Base-by-base conservation (phyloP, 2,797 vertebrate species). In the Sebastes wilsoni region DNA sequence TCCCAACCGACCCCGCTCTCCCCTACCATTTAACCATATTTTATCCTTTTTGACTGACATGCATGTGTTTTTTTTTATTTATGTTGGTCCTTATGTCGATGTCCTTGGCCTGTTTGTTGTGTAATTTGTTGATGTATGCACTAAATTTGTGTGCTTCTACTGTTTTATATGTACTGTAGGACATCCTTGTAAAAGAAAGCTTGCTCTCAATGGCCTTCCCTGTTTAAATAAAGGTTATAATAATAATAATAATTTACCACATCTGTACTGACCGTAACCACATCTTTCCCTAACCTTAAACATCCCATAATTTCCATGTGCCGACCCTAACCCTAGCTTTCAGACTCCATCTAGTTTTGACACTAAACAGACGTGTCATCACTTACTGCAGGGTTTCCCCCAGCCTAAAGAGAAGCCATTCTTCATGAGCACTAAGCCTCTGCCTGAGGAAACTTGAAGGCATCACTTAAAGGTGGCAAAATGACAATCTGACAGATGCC, bases 401-500 rank as follows among this genome's bases (percentile, higher is more conserved):
- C 34, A 9, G 64, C 22, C 66, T 54, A 1, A 42, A 76, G 72
- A 78, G 59, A 76, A 75, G n/a, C 2, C 49, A 65, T 96, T 94
- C 90, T 93, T 96, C 93, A 96, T 38, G 42, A 79, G 42, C 68
- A 54, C 22, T 42, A 66, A 84, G 60, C 70, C 25, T 27, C 83
- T 68, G 85, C 52, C 82, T 68, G 71, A 72, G 96, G 96, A 96
- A 96, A 96, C 97, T 95, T 96, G 94, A 97, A 96, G 96, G 94
- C 96, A 95, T 96, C 92, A 90, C 95, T 96, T 92, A 94, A 95
- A 97, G 96, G 96, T 97, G 97, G 95, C 85, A 89, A 95, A 94
- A 93, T 91, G 93, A 92, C 92, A 97, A 94, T 88, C 92, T 97
- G 97, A 97, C 96, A 95, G 97, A 97, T 97, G 96, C 91, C 93